Percentiles rank a stretch among this genome's conserved stretches.
Evolutionary conservation across 2,797 vertebrate genomes (phyloP).

Genomic region (Pseudomugil gertrudae): DNA sequence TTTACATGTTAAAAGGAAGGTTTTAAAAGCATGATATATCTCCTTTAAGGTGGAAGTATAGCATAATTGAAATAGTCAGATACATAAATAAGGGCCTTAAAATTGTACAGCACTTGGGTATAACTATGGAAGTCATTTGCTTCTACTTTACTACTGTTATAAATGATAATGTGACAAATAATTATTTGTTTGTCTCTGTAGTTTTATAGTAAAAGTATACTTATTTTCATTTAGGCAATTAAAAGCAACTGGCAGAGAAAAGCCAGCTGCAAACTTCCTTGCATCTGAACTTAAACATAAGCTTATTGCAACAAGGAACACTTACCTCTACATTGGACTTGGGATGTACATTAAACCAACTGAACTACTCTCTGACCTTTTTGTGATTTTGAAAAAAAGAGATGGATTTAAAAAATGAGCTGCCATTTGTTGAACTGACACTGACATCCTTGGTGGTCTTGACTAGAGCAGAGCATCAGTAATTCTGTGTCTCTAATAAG

Average conservation of each 20-base stretch:
- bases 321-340: background rate
- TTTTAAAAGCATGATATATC: no score
- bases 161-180: background rate
- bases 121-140: background rate
- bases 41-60: background rate
- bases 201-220: background rate
- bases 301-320: background rate
- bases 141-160: background rate
- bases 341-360: no score
- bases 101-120: background rate
- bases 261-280: no score
- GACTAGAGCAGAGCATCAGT: conserved; percentile 56
- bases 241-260: background rate
- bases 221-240: background rate
- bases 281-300: background rate
- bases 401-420: background rate
- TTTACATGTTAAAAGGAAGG: no score
- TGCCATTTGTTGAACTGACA: conserved; percentile 28
- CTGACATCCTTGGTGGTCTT: conserved; percentile 72
- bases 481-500: conserved; percentile 73
- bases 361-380: no score
- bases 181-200: background rate
- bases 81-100: background rate
- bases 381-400: no score
- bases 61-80: background rate